These are phyloP conservation scores for Anomalospiza imberbis DNA, from an alignment of 2,797 vertebrate species.

Conservation along the genomic window DNA sequence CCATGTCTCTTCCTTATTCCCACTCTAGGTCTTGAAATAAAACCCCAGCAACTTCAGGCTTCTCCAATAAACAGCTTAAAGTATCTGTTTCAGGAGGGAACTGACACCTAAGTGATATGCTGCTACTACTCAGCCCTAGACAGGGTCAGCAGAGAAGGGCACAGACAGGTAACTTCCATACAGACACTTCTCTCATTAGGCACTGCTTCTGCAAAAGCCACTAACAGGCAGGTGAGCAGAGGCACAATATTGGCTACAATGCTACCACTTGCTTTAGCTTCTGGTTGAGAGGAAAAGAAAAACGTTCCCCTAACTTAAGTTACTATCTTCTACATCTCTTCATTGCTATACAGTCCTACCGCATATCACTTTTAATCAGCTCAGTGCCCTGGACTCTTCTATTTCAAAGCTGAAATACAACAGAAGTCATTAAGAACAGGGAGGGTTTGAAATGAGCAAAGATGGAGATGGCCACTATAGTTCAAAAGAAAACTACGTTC, in stretches of 20 bases:
- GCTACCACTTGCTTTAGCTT: background rate
- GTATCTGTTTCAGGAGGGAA: background rate
- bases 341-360: background rate
- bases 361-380: background rate
- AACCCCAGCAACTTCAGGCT: background rate
- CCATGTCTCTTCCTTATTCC: background rate
- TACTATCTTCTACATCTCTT: background rate
- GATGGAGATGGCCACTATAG: background rate
- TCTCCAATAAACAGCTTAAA: background rate
- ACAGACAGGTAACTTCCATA: background rate
- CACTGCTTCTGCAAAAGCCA: background rate
- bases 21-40: background rate
- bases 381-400: background rate
- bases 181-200: background rate
- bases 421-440: background rate
- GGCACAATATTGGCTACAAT: background rate
- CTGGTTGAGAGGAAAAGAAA: background rate
- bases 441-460: background rate
- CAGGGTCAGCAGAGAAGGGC: background rate
- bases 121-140: background rate
- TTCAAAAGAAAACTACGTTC: constrained; percentile 27
- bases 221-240: background rate
- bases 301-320: background rate
- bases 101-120: background rate
- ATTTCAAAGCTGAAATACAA: background rate